Base-by-base conservation (phyloP, 2,888 invertebrate species). In the Amblyjoppa proteus region DNA sequence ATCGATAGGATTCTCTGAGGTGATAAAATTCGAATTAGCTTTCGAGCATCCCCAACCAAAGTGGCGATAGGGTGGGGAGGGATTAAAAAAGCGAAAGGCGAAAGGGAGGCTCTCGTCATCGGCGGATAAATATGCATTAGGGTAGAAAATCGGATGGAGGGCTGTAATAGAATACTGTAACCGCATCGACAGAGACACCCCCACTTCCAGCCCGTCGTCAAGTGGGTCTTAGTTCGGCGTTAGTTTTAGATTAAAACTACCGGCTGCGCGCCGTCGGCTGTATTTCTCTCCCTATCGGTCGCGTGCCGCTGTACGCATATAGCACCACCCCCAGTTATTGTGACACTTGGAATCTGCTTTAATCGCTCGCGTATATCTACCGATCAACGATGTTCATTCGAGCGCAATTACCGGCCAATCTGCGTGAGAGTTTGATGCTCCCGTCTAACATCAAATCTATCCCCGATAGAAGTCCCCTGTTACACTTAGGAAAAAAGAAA, bases 391-490 rank as follows among this genome's bases (percentile, higher is more conserved):
- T 88, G 91, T 85, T 92, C 92, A 89, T 92, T 91, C 89, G 88
- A 91, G 90, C 91, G 89, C 88, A 88, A 92, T 93, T 93, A 93
- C 89, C 78, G 84, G 83, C 78, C 90, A 91, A 93, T 92, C 93
- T 91, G 91, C 93, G 93, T 93, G 93, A 89, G 93, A 93, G 87
- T 81, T 34, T 6, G 49, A 45, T 45, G 38, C n/a, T 13, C 28
- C 56, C 5, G 11, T 51, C 9, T 41, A 74, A 74, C 31, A 13
- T 31, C 4, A 4, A 6, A 61, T 61, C 25, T 31, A 28, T 61
- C 20, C 25, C 56, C 41, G 5, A 41, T 41, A 9, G 3, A 41
- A 41, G 11, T 41, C 41, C 41, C 2, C 41, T 41, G 41, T 2
- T 11, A 11, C 9, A 41, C 41, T 11, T 11, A 41, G 41, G 41